Base-by-base conservation (phyloP, 2,113 vertebrate species). In the Protobothrops flavoviridis region DNA sequence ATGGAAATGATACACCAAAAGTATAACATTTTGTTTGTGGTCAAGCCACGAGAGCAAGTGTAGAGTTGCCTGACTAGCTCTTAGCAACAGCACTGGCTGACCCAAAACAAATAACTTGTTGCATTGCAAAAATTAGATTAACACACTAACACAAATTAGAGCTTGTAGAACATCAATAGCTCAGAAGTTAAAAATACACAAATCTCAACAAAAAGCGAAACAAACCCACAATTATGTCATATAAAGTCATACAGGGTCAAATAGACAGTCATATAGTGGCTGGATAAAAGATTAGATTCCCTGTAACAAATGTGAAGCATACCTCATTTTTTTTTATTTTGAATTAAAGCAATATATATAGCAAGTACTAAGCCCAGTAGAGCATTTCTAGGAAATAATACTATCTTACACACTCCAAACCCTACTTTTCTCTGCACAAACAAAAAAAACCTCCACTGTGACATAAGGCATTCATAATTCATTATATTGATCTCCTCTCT, bases 1-100 rank as follows among this genome's bases (percentile, higher is more conserved):
- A 87, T 59, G 81, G 91, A 91, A 91, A 91, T 61, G 56, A 50
- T 85, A 91, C 29, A 91, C 11, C 43, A 61, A 59, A 50, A 87
- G 15, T 2, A 23, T 23, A 87, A 48, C 55, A 33, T 17, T 61
- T 59, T 29, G 91, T 91, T 59, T 91, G 91, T 91, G 81, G 55
- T 50, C 81, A 86, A 55, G 15, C 85, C 55, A 92, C 48, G 8
- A 91, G 26, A 69, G 11, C 21, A 21, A 59, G 21, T 87, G 24
- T 52, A 92, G 85, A 12, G 26, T 52, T 92, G 56, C 87, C 85
- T 61, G n/a, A 50, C 29, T 23, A 88, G 21, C 29, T 87, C 56
- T 87, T 64, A 92, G 85, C 57, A 87, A 92, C 56, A 26, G 91
- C 2, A 64, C 21, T 88, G 93, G 50, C n/a, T 86, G 26, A 56